phyloP scores from a whole-genome alignment of 53 echinoderm and acorn worm genomes.

The Crossaster papposus region DNA sequence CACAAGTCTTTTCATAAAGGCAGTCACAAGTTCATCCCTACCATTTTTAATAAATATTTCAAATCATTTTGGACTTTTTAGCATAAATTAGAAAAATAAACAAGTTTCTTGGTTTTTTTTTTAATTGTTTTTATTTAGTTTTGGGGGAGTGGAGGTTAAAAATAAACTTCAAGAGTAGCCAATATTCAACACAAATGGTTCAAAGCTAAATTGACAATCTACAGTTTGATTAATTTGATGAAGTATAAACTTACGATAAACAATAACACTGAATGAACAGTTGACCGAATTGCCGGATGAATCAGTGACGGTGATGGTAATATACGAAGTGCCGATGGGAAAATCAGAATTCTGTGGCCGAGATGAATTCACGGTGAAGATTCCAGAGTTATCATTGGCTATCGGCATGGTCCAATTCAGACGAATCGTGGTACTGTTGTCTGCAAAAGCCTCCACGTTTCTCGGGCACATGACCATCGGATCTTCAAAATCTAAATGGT shows the following conservation, averaged over 20 bases:
- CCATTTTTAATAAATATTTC: too few relatives aligned
- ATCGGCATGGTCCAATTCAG: constrained; percentile 54
- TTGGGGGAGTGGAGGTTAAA: too few relatives aligned
- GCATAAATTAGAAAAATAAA: too few relatives aligned
- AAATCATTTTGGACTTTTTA: too few relatives aligned
- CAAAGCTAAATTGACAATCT: too few relatives aligned
- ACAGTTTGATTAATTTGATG: too few relatives aligned
- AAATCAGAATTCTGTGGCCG: background rate
- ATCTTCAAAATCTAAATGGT: background rate
- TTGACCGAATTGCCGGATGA: background rate
- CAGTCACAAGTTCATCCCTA: too few relatives aligned
- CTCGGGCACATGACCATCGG: background rate
- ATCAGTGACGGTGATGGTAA: constrained; percentile 20
- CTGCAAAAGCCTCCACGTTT: constrained; percentile 17
- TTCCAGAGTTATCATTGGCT: constrained; percentile 53
- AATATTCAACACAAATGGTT: too few relatives aligned
- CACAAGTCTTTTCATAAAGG: too few relatives aligned
- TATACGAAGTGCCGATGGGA: background rate
- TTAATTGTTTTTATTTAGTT: too few relatives aligned
- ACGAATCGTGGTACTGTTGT: constrained; percentile 42
- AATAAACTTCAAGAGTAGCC: too few relatives aligned
- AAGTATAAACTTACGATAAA: constrained; percentile 19
- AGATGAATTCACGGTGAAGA: background rate
- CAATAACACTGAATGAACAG: constrained; percentile 15
- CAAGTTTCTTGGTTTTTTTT: too few relatives aligned